These are phyloP conservation scores for Diplolepis rosae DNA, from an alignment of 2,888 invertebrate genomes.

Conservation along the genomic window DNA sequence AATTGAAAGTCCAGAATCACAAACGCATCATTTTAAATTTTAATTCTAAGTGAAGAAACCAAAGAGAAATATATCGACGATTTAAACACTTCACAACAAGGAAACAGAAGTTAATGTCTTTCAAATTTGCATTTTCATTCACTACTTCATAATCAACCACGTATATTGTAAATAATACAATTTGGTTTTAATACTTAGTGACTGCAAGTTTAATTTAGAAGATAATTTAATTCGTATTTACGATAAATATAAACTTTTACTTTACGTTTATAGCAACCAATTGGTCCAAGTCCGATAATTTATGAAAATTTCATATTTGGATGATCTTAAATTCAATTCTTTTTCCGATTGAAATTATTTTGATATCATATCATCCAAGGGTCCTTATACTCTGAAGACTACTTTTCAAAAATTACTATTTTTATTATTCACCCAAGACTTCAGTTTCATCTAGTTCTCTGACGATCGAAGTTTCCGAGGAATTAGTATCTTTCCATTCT, in stretches of 20 bases:
- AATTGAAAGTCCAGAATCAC: neutral
- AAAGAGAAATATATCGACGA: neutral
- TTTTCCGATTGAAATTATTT: neutral
- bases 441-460: constrained; percentile 36
- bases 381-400: neutral
- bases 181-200: neutral
- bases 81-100: neutral
- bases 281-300: neutral
- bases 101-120: constrained; percentile 13
- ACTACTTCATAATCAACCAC: neutral
- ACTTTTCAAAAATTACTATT: neutral
- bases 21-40: neutral
- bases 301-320: neutral
- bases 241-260: neutral
- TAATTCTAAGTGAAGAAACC: neutral
- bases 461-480: constrained; percentile 19
- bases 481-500: constrained; percentile 13
- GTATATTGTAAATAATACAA: neutral
- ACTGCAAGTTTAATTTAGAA: neutral
- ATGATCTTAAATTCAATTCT: no score
- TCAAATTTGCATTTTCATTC: constrained; percentile 1
- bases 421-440: constrained; percentile 28
- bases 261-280: neutral
- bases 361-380: neutral
- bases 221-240: neutral